Percentiles rank a stretch among this genome's conserved stretches.
Evolutionary conservation across 1,140 invertebrate genomes (phyloP).

Genomic region (fruit fly (Drosophila melanogaster)): Release_6_plus_ISO1_MT NT_033777.3:20382501-20383000

Average conservation of each 20-base stretch:
- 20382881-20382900: neutral
- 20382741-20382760: too few relatives aligned
- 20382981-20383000: conserved; percentile 63
- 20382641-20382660: too few relatives aligned
- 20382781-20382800: too few relatives aligned
- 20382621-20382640: neutral
- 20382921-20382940: conserved; percentile 44
- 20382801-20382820: too few relatives aligned
- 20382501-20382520: conserved; percentile 28
- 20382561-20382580: neutral
- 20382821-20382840: too few relatives aligned
- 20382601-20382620: neutral
- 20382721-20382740: too few relatives aligned
- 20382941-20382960: conserved; percentile 61
- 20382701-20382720: too few relatives aligned
- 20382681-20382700: too few relatives aligned
- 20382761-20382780: too few relatives aligned
- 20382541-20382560: neutral
- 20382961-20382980: conserved; percentile 66
- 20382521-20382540: conserved; percentile 10
- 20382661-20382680: too few relatives aligned
- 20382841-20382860: neutral
- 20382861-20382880: conserved; percentile 2
- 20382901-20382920: conserved; percentile 26
- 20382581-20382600: neutral